A percentile compares a stretch with the other conserved stretches of the same genome.
These are phyloP conservation scores for Stigmatopora argus DNA, from an alignment of 2,113 vertebrate genomes.

Conservation along the genomic window DNA sequence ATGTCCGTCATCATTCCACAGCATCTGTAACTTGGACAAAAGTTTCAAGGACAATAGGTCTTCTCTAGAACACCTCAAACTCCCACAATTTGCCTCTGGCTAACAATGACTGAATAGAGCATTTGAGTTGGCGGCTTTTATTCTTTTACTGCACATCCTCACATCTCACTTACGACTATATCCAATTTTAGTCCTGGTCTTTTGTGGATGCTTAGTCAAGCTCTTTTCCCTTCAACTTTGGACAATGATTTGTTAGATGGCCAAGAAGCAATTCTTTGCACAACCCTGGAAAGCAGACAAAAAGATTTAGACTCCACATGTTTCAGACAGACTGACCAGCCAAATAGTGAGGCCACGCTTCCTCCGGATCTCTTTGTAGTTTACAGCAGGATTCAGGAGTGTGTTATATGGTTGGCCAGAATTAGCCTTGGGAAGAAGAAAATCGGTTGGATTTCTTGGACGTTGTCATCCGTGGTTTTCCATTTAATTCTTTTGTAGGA, in stretches of 20 bases:
- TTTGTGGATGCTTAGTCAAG: neutral
- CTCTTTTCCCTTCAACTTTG: conserved; percentile 11
- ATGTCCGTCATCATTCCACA: conserved; percentile 15
- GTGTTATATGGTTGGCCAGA: neutral
- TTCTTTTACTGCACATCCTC: neutral
- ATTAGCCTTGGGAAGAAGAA: neutral
- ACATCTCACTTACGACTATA: neutral
- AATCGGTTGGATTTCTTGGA: neutral
- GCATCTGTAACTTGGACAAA: conserved; percentile 16
- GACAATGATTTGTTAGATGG: conserved; percentile 51
- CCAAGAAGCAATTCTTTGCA: conserved; percentile 41
- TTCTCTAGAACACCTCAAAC: neutral
- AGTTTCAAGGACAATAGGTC: conserved; percentile 18
- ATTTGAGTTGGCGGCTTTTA: neutral
- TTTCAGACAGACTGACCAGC: conserved; percentile 41
- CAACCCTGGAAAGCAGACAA: conserved; percentile 56
- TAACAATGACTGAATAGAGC: neutral
- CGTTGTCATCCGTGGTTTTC: neutral
- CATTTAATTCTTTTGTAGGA: too few species aligned
- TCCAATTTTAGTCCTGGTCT: conserved; percentile 24
- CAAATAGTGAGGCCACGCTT: conserved; percentile 45
- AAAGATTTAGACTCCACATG: conserved; percentile 37
- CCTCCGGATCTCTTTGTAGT: neutral
- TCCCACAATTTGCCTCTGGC: too few species aligned
- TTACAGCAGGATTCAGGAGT: neutral